Base-by-base conservation (phyloP, 2,888 invertebrate species). In the Eretmocerus hayati region DNA sequence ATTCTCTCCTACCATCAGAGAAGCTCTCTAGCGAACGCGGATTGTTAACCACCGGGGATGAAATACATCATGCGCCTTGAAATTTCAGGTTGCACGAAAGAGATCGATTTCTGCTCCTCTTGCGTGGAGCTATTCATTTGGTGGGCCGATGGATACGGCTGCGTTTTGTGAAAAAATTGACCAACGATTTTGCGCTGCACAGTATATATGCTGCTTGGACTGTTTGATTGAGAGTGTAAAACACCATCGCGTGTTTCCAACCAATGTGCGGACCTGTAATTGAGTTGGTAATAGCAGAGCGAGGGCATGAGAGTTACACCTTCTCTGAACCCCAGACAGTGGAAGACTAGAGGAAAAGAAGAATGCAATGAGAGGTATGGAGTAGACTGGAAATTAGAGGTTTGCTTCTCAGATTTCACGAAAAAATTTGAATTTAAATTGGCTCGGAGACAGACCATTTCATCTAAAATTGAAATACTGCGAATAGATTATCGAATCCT, bases 291-390 rank as follows among this genome's bases (percentile, higher is more conserved):
- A 62, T 62, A 59, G 58, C 59, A 53, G 59, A 57, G 60, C 59
- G 60, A 60, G n/a, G n/a, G 59, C 60, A 60, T 49, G 52, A 52
- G 56, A 58, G 59, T 61, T 61, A 60, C 60, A 60, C 59, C 58
- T 56, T 37, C 48, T 53, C 46, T 42, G 43, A n/a, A 23, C 37
- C 33, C 35, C 21, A 9, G 40, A 22, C 36, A 16, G 50, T 30
- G 16, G 22, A n/a, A 41, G 38, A n/a, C n/a, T n/a, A 37, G 35
- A 46, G 36, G 15, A 38, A 39, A 33, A 22, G 37, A 42, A 18
- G 9, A 20, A 21, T 42, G 21, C 44, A 37, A 20, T 3, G 20
- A 41, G 37, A 21, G 30, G 37, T n/a, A n/a, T n/a, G n/a, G n/a
- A n/a, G 33, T 21, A 23, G 30, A n/a, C 31, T 16, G 38, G 22